Evolutionary conservation across 2,113 vertebrate genomes (phyloP).

Genomic region (Hemiscyllium ocellatum): DNA sequence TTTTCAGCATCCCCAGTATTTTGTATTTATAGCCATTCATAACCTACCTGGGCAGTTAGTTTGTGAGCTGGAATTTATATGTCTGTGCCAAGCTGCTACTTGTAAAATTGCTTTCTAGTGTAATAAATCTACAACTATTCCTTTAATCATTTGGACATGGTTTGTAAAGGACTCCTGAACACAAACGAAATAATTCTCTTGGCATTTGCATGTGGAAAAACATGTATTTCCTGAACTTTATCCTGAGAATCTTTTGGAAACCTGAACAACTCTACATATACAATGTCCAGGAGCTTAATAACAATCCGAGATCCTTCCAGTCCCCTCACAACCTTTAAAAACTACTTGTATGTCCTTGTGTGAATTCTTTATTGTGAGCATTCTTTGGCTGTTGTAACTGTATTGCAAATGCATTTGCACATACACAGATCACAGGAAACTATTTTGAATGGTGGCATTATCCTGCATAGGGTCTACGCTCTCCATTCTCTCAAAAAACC

Average conservation of each 20-base stretch:
- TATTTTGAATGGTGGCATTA: no score
- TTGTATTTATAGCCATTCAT: no score
- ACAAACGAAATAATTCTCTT: neutral
- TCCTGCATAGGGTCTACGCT: no score
- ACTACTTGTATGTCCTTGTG: no score
- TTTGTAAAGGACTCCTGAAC: neutral
- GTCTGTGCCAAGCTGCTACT: no score
- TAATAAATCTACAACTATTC: neutral
- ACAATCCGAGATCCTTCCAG: neutral
- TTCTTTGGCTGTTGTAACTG: no score
- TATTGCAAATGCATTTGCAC: no score
- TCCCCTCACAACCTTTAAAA: no score
- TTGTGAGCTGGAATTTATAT: neutral
- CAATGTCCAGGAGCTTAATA: neutral
- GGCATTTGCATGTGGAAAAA: neutral
- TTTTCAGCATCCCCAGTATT: no score
- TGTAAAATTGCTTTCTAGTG: neutral
- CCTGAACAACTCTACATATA: neutral
- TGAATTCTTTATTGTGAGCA: no score
- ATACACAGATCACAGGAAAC: no score
- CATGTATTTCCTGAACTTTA: neutral
- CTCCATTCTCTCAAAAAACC: neutral
- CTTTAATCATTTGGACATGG: no score
- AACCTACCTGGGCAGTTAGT: neutral
- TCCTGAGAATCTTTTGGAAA: neutral